Evolutionary conservation across 2,797 vertebrate genomes (phyloP).

Genomic region (Leptoclinus maculatus): DNA sequence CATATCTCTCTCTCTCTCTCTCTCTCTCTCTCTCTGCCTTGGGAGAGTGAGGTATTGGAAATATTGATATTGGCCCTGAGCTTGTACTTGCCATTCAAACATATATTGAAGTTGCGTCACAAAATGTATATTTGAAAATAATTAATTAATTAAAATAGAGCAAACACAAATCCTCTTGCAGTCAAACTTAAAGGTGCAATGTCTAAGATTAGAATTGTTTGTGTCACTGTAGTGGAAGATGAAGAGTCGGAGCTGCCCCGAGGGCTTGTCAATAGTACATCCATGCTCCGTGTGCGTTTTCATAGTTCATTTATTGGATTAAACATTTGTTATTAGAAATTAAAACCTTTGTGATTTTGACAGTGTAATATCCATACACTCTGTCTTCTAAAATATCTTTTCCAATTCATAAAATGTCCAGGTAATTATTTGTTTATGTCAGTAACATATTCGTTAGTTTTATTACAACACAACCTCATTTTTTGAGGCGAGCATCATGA

Average conservation of each 20-base stretch:
- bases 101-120: slow-evolving; percentile 32
- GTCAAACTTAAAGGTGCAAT: neutral
- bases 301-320: neutral
- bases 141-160: too few relatives aligned
- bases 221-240: neutral
- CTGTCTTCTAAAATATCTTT: too few relatives aligned
- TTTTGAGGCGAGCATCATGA: too few relatives aligned
- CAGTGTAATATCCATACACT: neutral
- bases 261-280: neutral
- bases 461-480: too few relatives aligned
- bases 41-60: slow-evolving; percentile 29
- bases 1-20: slow-evolving; percentile 18
- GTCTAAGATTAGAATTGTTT: neutral
- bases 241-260: neutral
- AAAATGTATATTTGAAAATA: slow-evolving; percentile 35
- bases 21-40: slow-evolving; percentile 17
- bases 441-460: too few relatives aligned
- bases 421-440: neutral
- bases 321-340: too few relatives aligned
- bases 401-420: too few relatives aligned
- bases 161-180: neutral
- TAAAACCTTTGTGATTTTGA: neutral
- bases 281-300: neutral
- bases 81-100: slow-evolving; percentile 56
- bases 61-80: slow-evolving; percentile 63